phyloP scores from a whole-genome alignment of 2,888 invertebrate species.

The Gastrophysa polygoni region DNA sequence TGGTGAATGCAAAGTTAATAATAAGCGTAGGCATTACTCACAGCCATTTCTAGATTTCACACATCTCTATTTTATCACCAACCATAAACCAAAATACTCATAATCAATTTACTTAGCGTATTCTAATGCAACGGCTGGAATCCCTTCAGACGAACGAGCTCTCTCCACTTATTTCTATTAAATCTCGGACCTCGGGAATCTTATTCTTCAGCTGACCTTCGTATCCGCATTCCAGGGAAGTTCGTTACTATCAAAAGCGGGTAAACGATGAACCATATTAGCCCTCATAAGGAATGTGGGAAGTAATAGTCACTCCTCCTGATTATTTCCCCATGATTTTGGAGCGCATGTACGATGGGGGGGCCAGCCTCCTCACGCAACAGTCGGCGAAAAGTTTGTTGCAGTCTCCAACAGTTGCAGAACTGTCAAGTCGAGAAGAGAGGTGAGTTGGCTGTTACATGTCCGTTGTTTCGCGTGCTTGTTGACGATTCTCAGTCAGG shows the following conservation, averaged over 20 bases:
- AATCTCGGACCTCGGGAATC: constrained; percentile 12
- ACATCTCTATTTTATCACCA: constrained; percentile 10
- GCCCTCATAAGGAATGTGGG: constrained; percentile 37
- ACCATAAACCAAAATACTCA: background rate
- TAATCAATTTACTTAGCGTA: constrained; percentile 4
- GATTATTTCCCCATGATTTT: constrained; percentile 41
- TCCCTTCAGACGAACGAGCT: background rate
- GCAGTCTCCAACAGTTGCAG: constrained; percentile 43
- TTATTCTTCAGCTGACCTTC: constrained; percentile 23
- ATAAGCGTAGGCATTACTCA: background rate
- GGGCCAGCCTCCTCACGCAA: constrained; percentile 36
- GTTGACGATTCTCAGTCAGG: background rate
- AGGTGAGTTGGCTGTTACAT: constrained; percentile 38
- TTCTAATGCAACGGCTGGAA: background rate
- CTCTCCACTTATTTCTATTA: constrained; percentile 24
- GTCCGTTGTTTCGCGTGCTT: background rate
- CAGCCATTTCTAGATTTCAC: background rate
- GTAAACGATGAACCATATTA: constrained; percentile 31
- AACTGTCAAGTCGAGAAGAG: constrained; percentile 41
- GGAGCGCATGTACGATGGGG: constrained; percentile 40
- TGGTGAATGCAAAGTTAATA: too few species aligned
- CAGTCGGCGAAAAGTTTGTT: constrained; percentile 39
- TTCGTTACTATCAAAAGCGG: constrained; percentile 27
- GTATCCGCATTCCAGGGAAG: constrained; percentile 5
- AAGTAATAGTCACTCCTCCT: constrained; percentile 45